Percentiles rank a stretch among this genome's conserved stretches.
These are phyloP conservation scores for Toxotes lorentzi DNA, from an alignment of 2,797 vertebrate genomes.

Conservation along the genomic window DNA sequence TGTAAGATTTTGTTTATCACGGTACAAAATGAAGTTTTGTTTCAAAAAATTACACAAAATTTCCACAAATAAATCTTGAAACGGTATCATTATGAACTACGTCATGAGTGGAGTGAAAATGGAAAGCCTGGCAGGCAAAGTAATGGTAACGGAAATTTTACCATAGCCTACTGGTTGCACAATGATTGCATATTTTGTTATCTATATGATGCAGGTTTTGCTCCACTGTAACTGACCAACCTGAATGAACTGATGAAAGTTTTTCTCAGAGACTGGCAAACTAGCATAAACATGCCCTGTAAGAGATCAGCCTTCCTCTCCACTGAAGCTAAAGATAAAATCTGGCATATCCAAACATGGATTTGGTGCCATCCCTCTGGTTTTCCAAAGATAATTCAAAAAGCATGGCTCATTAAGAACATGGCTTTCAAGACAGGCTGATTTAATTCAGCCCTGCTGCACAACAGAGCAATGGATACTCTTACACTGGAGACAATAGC, in stretches of 20 bases:
- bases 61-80: background rate
- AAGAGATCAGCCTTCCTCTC: constrained; percentile 49
- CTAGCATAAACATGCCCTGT: constrained; percentile 49
- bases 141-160: background rate
- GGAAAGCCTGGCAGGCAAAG: background rate
- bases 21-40: background rate
- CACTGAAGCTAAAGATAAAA: constrained; percentile 67
- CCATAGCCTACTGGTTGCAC: background rate
- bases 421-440: constrained; percentile 66
- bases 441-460: constrained; percentile 67
- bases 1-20: background rate
- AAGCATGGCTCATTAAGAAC: constrained; percentile 78
- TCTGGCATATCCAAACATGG: constrained; percentile 69
- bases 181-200: constrained; percentile 23
- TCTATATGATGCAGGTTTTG: constrained; percentile 37
- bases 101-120: background rate
- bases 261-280: constrained; percentile 42
- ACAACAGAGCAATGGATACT: constrained; percentile 62
- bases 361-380: constrained; percentile 71
- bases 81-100: background rate
- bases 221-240: constrained; percentile 38
- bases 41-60: background rate
- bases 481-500: constrained; percentile 71
- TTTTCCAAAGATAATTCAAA: constrained; percentile 79
- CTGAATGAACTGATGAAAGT: constrained; percentile 35